A percentile compares a stretch with the other conserved stretches of the same genome.
These are phyloP conservation scores for Stomatorhinus walkeri DNA, from an alignment of 2,797 vertebrate genomes.

Conservation along the genomic window DNA sequence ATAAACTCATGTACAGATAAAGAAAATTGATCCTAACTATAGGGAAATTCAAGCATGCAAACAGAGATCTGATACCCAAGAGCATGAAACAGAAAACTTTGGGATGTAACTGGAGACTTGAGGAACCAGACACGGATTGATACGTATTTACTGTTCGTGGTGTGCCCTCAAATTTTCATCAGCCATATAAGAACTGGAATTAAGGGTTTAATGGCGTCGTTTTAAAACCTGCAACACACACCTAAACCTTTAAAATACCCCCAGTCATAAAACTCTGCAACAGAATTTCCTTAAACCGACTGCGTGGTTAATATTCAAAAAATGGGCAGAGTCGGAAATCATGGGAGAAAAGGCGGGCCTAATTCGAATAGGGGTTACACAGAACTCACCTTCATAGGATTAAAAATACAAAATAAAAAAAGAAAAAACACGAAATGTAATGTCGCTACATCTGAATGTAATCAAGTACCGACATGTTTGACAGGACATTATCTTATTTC, in stretches of 20 bases:
- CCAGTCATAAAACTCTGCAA: neutral
- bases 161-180: neutral
- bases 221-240: neutral
- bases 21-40: neutral
- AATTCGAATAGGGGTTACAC: neutral
- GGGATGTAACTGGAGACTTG: conserved; percentile 1
- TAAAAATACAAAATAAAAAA: neutral
- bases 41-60: neutral
- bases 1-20: neutral
- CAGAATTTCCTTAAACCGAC: neutral
- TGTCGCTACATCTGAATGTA: neutral
- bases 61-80: neutral
- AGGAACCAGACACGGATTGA: conserved; percentile 1
- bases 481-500: neutral
- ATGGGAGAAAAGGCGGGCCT: neutral
- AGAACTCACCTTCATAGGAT: neutral
- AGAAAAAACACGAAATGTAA: neutral
- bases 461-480: neutral
- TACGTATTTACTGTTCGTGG: neutral
- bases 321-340: neutral
- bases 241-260: neutral
- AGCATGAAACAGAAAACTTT: conserved; percentile 6
- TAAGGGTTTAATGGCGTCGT: neutral
- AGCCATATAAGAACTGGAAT: neutral
- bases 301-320: neutral